A percentile compares a stretch with the other conserved stretches of the same genome.
Conservation (phyloP, 2,888 invertebrate genomes). For the Drosophila subquinaria region DNA sequence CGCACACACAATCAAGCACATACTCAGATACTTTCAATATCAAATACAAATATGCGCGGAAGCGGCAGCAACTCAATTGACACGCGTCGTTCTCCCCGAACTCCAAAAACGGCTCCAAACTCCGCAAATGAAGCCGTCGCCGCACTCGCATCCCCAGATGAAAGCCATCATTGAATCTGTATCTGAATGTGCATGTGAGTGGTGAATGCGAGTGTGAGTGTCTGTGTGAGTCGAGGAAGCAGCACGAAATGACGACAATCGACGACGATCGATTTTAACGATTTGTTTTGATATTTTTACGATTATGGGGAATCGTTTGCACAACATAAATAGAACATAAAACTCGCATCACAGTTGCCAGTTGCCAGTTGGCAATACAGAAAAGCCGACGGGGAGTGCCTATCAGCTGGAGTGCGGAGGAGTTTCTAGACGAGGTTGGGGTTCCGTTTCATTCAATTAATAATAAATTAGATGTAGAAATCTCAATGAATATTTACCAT, state of each 20-base stretch:
- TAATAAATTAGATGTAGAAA: constrained; percentile 76
- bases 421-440: constrained; percentile 16
- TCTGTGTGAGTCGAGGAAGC: constrained; percentile 32
- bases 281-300: constrained; percentile 86
- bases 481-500: constrained; percentile 73
- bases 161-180: constrained; percentile 49
- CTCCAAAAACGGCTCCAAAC: constrained; percentile 49
- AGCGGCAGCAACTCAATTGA: constrained; percentile 67
- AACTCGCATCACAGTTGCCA: constrained; percentile 64
- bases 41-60: constrained; percentile 59
- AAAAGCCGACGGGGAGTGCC: constrained; percentile 3
- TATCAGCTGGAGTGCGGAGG: constrained; percentile 6
- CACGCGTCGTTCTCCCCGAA: constrained; percentile 61
- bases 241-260: constrained; percentile 47
- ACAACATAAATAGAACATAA: constrained; percentile 86
- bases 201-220: constrained; percentile 11
- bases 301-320: constrained; percentile 86
- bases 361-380: neutral
- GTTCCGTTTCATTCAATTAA: constrained; percentile 73
- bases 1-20: constrained; percentile 19
- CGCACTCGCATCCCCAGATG: constrained; percentile 24
- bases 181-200: constrained; percentile 46
- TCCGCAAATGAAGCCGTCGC: constrained; percentile 62
- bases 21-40: constrained; percentile 40
- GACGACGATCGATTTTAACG: constrained; percentile 85